A percentile compares a stretch with the other conserved stretches of the same genome.
Conservation (phyloP, 2,113 vertebrate species). For the Elephantulus edwardii region DNA sequence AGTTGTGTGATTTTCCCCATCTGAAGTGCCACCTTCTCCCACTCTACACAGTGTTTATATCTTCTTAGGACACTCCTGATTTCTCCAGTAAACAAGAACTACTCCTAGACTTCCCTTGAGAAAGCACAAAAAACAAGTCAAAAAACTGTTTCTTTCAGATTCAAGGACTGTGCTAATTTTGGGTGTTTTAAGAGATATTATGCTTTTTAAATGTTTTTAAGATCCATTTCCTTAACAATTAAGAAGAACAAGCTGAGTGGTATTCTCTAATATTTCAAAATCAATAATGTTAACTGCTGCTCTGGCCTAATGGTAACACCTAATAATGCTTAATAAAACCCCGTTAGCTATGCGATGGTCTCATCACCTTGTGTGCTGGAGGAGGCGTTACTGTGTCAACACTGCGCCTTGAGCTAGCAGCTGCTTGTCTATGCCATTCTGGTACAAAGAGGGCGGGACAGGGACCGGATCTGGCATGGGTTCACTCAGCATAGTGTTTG, state of each 20-base stretch:
- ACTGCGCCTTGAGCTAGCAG: not conserved
- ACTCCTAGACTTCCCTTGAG: not conserved
- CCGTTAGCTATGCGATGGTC: not conserved
- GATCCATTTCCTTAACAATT: constrained; percentile 20
- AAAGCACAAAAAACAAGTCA: not conserved
- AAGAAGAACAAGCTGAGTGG: constrained; percentile 2
- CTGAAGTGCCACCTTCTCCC: not conserved
- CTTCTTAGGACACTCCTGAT: not conserved
- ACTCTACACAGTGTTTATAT: not conserved
- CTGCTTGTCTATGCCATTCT: not conserved
- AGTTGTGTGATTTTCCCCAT: not conserved
- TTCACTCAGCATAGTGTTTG: not conserved
- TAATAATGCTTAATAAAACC: not conserved
- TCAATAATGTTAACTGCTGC: not conserved
- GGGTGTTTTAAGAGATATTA: not conserved
- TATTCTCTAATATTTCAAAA: constrained; percentile 8
- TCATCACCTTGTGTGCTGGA: not conserved
- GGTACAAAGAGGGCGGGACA: not conserved
- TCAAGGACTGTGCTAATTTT: not conserved
- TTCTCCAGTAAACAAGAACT: constrained; percentile 7
- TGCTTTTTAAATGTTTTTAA: constrained; percentile 48
- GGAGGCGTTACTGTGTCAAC: not conserved
- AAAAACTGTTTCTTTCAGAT: not conserved
- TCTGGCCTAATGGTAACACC: not conserved
- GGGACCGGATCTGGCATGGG: not conserved